phyloP scores from a whole-genome alignment of 1,140 invertebrate species.

The Arctopsyche grandis region DNA sequence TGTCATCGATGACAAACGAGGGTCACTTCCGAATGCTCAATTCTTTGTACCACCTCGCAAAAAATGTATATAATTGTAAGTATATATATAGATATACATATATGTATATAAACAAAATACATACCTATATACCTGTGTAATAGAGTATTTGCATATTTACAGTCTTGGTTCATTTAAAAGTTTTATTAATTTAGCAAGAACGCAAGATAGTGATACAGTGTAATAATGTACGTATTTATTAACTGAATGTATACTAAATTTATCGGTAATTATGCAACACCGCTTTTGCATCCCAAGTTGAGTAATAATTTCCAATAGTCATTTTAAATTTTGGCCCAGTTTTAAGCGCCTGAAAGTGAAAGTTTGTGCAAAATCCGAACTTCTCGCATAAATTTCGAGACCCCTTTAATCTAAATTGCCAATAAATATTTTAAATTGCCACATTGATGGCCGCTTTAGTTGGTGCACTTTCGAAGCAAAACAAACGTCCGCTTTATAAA shows the following conservation, averaged over 20 bases:
- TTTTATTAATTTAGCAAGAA: background rate
- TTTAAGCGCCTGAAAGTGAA: background rate
- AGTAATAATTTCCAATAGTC: background rate
- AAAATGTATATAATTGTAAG: conserved; percentile 18
- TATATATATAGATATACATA: background rate
- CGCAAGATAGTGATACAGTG: background rate
- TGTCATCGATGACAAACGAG: conserved; percentile 36
- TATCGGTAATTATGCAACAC: too few relatives aligned
- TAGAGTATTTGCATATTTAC: too few relatives aligned
- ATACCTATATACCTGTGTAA: too few relatives aligned
- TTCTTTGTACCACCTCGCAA: background rate
- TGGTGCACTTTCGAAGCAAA: background rate
- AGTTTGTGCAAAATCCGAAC: conserved; percentile 15
- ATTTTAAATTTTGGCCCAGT: background rate
- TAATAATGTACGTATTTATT: background rate
- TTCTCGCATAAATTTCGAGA: conserved; percentile 9
- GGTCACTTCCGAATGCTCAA: conserved; percentile 28
- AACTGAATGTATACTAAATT: too few relatives aligned
- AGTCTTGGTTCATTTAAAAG: too few relatives aligned
- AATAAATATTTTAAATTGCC: conserved; percentile 29
- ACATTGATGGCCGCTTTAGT: conserved; percentile 23
- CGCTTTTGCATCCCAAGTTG: too few relatives aligned
- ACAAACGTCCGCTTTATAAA: conserved; percentile 20
- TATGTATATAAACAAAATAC: background rate
- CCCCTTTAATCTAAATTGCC: conserved; percentile 30